phyloP scores from a whole-genome alignment of 2,888 invertebrate genomes.

The Watsonalla binaria region DNA sequence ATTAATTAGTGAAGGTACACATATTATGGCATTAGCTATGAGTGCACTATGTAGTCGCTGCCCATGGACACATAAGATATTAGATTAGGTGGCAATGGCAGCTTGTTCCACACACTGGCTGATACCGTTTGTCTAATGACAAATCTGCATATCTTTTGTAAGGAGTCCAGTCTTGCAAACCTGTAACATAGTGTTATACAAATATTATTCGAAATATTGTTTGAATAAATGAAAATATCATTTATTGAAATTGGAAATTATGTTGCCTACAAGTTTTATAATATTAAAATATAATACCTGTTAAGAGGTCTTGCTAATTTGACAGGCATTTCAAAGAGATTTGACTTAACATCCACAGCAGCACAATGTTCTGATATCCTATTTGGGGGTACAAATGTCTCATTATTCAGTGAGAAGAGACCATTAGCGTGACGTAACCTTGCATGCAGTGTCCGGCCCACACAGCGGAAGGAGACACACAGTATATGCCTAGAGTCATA shows the following conservation, averaged over 20 bases:
- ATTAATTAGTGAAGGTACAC: not conserved
- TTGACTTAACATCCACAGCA: slow-evolving; percentile 68
- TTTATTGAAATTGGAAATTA: too few species aligned
- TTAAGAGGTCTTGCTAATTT: slow-evolving; percentile 71
- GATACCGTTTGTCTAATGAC: slow-evolving; percentile 84
- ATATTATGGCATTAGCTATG: slow-evolving; percentile 32
- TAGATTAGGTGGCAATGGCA: slow-evolving; percentile 80
- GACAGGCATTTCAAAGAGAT: slow-evolving; percentile 71
- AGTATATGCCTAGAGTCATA: slow-evolving; percentile 83
- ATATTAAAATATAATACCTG: slow-evolving; percentile 47
- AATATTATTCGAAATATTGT: not conserved
- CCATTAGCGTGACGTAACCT: slow-evolving; percentile 86
- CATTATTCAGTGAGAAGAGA: slow-evolving; percentile 80
- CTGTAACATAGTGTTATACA: slow-evolving; percentile 55
- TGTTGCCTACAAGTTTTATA: not conserved
- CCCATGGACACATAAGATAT: slow-evolving; percentile 64
- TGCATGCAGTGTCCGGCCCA: slow-evolving; percentile 84
- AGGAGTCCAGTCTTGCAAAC: slow-evolving; percentile 82
- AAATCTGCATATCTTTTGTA: slow-evolving; percentile 87
- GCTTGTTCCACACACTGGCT: slow-evolving; percentile 81
- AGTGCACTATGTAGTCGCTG: slow-evolving; percentile 72
- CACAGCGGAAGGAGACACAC: slow-evolving; percentile 84
- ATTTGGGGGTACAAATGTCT: slow-evolving; percentile 73
- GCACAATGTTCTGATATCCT: slow-evolving; percentile 73
- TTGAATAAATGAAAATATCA: not conserved